Percentiles rank a stretch among this genome's conserved stretches.
phyloP scores from a whole-genome alignment of 2,113 vertebrate genomes.

The Phaetusa simplex region DNA sequence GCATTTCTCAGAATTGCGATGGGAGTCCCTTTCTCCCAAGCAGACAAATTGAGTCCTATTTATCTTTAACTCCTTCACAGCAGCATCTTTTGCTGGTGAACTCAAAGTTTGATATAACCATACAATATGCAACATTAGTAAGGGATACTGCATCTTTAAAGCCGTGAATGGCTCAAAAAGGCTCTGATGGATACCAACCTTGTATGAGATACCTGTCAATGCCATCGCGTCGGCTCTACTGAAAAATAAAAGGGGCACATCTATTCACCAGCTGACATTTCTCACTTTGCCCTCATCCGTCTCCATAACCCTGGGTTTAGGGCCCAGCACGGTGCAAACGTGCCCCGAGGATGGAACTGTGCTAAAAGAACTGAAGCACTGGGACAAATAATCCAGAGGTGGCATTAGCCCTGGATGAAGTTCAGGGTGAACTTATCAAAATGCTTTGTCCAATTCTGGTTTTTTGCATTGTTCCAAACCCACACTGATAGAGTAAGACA shows the following conservation, averaged over 20 bases:
- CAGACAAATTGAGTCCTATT: background rate
- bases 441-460: background rate
- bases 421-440: background rate
- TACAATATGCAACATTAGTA: background rate
- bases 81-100: background rate
- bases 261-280: background rate
- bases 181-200: background rate
- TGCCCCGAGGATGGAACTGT: background rate
- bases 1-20: background rate
- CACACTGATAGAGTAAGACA: background rate
- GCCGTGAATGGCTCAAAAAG: background rate
- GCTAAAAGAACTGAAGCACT: background rate
- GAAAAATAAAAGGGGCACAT: background rate
- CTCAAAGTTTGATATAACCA: background rate
- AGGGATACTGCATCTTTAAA: background rate
- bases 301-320: background rate
- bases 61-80: background rate
- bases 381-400: background rate
- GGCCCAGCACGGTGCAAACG: background rate
- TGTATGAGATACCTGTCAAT: background rate
- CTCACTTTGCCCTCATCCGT: background rate
- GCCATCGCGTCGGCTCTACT: background rate
- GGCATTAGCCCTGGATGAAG: background rate
- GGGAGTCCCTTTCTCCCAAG: background rate
- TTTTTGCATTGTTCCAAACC: background rate